Percentiles rank a stretch among this genome's conserved stretches.
Conservation (phyloP, 37 sponge, comb jelly and placozoan species). For the Geodia barretti region DNA sequence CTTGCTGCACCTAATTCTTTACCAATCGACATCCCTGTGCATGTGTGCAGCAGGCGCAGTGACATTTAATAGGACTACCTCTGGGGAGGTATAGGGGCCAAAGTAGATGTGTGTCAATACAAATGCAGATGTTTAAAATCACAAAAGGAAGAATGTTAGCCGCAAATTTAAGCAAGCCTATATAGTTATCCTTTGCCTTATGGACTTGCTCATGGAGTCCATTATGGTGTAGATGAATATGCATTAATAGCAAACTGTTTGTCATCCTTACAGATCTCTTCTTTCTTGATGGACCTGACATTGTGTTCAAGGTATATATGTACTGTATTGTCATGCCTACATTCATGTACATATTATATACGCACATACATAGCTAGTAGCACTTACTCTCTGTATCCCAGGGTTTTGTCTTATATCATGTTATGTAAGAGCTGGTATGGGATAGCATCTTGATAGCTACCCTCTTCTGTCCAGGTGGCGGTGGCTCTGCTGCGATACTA, state of each 20-base stretch:
- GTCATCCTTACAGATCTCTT: conserved; percentile 54
- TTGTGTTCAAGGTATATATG: conserved; percentile 77
- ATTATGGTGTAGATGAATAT: background rate
- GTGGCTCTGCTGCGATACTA: conserved; percentile 58
- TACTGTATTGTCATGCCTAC: background rate
- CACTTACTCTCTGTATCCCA: too few relatives aligned
- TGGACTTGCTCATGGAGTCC: background rate
- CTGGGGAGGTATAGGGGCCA: too few relatives aligned
- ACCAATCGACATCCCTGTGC: too few relatives aligned
- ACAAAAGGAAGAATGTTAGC: background rate
- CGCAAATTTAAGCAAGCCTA: background rate
- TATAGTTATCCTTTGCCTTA: background rate
- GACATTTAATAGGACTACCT: too few relatives aligned
- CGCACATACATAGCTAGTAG: background rate
- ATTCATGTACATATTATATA: background rate
- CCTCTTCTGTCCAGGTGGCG: conserved; percentile 44
- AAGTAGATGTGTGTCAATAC: conserved; percentile 10
- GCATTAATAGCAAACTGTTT: background rate
- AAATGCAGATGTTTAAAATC: conserved; percentile 3
- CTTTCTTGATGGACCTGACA: conserved; percentile 76
- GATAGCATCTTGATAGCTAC: too few relatives aligned
- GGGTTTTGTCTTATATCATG: too few relatives aligned
- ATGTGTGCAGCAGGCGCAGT: too few relatives aligned
- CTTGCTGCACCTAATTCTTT: too few relatives aligned
- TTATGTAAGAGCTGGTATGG: too few relatives aligned